Percentiles rank a stretch among this genome's conserved stretches.
Conservation (phyloP, 2,113 vertebrate species). For the Turnix velox region DNA sequence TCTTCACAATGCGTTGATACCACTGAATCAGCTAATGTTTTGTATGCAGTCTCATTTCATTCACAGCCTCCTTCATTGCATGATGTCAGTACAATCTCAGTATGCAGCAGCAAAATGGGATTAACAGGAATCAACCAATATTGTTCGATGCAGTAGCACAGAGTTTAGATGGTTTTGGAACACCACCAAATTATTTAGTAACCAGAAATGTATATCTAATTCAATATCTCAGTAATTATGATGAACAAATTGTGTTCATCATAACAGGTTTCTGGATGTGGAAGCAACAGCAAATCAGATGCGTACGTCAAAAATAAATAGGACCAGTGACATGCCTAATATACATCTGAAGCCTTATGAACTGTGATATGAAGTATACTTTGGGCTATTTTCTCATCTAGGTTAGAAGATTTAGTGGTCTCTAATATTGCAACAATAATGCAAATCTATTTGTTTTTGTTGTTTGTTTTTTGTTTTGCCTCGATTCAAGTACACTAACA, state of each 20-base stretch:
- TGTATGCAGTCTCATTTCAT: constrained; percentile 10
- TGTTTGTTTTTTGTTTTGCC: not conserved
- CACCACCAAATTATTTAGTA: not conserved
- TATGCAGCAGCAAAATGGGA: constrained; percentile 41
- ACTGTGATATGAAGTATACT: not conserved
- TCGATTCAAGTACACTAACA: not conserved
- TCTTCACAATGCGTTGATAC: not conserved
- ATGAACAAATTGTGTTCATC: not conserved
- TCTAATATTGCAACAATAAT: not conserved
- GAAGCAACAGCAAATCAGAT: not conserved
- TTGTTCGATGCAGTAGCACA: not conserved
- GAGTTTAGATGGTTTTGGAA: not conserved
- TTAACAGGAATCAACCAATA: constrained; percentile 29
- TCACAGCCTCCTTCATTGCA: not conserved
- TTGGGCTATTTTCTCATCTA: not conserved
- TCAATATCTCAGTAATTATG: too few relatives aligned
- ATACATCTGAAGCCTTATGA: constrained; percentile 45
- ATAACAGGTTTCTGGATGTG: not conserved
- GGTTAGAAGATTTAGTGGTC: not conserved
- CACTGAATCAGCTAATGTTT: constrained; percentile 15
- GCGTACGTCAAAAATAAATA: not conserved
- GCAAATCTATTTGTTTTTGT: not conserved
- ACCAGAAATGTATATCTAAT: not conserved
- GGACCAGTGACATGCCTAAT: not conserved
- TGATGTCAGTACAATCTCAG: constrained; percentile 20